Conservation (phyloP, 2,113 vertebrate species). For the Phalacrocorax carbo region DNA sequence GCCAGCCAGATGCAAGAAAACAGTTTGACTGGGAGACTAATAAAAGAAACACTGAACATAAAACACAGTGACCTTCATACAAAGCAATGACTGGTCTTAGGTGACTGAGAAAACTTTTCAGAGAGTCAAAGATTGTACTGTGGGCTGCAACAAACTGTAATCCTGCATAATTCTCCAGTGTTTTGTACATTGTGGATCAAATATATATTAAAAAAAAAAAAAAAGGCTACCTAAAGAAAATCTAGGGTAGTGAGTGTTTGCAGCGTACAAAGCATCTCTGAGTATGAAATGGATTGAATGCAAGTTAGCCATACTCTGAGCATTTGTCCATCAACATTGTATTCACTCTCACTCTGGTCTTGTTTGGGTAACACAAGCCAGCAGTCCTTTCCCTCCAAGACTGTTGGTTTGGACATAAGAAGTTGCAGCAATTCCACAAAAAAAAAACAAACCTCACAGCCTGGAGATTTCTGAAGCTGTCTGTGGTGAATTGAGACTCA, state of each 20-base stretch:
- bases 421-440: background rate
- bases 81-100: background rate
- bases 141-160: background rate
- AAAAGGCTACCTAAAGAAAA: background rate
- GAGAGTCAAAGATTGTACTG: background rate
- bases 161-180: background rate
- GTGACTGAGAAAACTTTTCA: background rate
- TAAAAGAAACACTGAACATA: slow-evolving; percentile 45
- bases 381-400: background rate
- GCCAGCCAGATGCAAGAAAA: slow-evolving; percentile 49
- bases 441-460: background rate
- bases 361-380: background rate
- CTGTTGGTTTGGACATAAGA: background rate
- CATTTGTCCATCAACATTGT: fast-evolving
- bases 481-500: background rate
- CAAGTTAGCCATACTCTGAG: background rate
- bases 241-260: background rate
- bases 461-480: background rate
- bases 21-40: slow-evolving; percentile 45
- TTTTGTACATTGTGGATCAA: background rate
- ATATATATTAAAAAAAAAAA: background rate
- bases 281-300: background rate
- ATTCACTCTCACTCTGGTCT: background rate
- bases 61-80: slow-evolving; percentile 3
- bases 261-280: background rate